Evolutionary conservation across 2,113 vertebrate genomes (phyloP), one percentile per base, ranked within the genome.

Genomic region (Acinonyx jubatus): DNA sequence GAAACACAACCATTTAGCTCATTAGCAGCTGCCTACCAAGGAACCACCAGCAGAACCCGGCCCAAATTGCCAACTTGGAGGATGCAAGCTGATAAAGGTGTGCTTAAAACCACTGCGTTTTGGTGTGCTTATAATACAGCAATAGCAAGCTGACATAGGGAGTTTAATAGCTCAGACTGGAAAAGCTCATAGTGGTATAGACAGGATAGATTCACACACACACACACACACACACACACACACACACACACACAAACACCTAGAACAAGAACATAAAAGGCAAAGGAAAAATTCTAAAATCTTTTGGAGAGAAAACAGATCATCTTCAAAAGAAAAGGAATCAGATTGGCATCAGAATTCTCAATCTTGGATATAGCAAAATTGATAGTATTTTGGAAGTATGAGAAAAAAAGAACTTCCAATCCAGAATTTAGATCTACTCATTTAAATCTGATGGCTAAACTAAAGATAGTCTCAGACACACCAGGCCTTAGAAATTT

Each of bases 281-380:
- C 31, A 93, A 61, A 88, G 74, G 36, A 15, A 81, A 87, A 66
- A 73, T 68, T 93, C 7, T 50, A 68, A 86, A 95, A 66, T n/a
- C 7, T 89, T 83, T 85, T 78, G 29, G 41, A 80, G 23, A 36
- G 15, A 45, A 79, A 68, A 94, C 3, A 79, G 27, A 50, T 73
- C 2, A 81, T 82, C 33, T 87, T 87, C n/a, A 93, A 97, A 80
- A 86, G 36, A 85, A 89, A 93, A 89, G 19, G 18, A 94, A 87
- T 55, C 73, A 82, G 25, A 61, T 50, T 81, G 63, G 74, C 19
- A 57, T 86, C n/a, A 74, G 33, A 38, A 83, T 82, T 68, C 50
- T 78, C 50, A 78, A 52, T n/a, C 61, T 31, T 71, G 29, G 27
- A 36, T 83, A 65, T 79, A 95, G 61, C 4, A 41, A 48, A 61